These are phyloP conservation scores for Macrotus californicus DNA, from an alignment of 2,113 vertebrate genomes.

Conservation along the genomic window DNA sequence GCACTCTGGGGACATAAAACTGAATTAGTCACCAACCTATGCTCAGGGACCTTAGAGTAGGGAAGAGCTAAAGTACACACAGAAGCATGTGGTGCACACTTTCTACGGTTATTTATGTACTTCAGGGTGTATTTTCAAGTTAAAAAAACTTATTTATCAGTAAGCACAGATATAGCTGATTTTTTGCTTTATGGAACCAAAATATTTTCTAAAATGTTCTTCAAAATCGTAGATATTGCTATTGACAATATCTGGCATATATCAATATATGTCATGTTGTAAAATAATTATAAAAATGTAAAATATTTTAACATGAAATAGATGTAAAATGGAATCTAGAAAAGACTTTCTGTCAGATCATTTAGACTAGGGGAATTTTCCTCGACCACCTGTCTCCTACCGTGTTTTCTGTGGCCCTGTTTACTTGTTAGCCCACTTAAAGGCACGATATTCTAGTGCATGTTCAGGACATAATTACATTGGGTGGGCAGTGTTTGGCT, in stretches of 20 bases:
- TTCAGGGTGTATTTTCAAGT: neutral
- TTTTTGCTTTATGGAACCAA: neutral
- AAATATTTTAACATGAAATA: neutral
- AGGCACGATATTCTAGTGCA: neutral
- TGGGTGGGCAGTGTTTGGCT: neutral
- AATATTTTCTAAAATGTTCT: constrained; percentile 9
- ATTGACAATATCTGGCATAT: neutral
- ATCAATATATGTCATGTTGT: neutral
- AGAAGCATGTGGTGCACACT: neutral
- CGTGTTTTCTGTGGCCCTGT: neutral
- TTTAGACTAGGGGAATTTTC: neutral
- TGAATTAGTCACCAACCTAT: neutral
- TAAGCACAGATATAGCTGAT: neutral
- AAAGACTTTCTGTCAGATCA: neutral
- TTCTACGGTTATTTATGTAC: neutral
- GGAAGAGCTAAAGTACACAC: neutral
- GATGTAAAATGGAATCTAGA: neutral
- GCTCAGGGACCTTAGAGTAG: neutral
- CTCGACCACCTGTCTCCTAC: neutral
- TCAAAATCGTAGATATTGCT: neutral
- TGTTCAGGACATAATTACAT: neutral
- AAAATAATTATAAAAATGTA: neutral
- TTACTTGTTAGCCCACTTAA: neutral
- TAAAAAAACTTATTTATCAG: neutral
- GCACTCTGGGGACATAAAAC: neutral